Base-by-base conservation (phyloP, 2,888 invertebrate genomes). In the Eristalis tenax region DNA sequence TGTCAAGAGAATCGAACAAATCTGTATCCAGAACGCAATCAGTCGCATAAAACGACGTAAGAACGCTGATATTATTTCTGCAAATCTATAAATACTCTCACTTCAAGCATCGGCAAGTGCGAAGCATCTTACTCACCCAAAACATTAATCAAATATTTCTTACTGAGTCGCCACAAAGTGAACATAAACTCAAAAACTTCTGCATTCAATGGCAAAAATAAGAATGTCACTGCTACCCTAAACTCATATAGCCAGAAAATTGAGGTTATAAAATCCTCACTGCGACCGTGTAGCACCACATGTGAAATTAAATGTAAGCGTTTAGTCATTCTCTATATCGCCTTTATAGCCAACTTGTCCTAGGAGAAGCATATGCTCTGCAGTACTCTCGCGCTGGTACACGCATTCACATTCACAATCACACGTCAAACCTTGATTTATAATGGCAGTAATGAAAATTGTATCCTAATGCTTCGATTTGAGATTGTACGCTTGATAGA, bases 81-180 rank as follows among this genome's bases (percentile, higher is more conserved):
- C 4, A 40, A 40, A 40, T 40, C 15, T 4, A 43, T 43, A 43
- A n/a, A 43, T n/a, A 4, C 13, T 15, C 15, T n/a, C n/a, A 1
- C n/a, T n/a, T 43, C 4, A n/a, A 43, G 6, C n/a, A 43, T 18
- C n/a, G n/a, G 38, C 13, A 38, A 38, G 13, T 13, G 28, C 26
- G 40, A 10, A 71, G 40, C 69, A 65, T 57, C 70, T 38, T 63
- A 64, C 78, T 65, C 64, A 59, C 64, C 61, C 61, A 32, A 40
- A 57, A 43, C 78, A 78, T 65, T 71, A 64, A 71, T 78, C 57
- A 71, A 61, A 71, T 71, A 71, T 70, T 64, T 78, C 78, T 22
- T 57, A 32, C 70, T 8, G 18, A 65, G 70, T 78, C 71, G 71
- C 71, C 71, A 78, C 78, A 65, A 57, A 70, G 40, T 35, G 64